phyloP scores from a whole-genome alignment of 2,113 vertebrate genomes.

The Numenius arquata region DNA sequence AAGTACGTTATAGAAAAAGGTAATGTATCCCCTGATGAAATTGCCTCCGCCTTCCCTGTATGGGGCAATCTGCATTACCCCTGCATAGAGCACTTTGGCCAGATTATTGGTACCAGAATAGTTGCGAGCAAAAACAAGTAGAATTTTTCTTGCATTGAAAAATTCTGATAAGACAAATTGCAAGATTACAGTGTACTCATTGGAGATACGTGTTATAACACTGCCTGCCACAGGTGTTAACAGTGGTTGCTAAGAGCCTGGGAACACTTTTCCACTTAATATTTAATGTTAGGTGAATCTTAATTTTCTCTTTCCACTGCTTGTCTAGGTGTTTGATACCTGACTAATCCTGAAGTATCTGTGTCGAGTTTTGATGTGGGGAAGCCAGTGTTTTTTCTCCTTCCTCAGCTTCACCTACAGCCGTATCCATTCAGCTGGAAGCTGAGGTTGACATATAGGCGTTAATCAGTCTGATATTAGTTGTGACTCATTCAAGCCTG shows the following conservation, averaged over 20 bases:
- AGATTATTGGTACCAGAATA: neutral
- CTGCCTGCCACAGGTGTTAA: neutral
- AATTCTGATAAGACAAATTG: neutral
- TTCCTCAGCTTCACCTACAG: neutral
- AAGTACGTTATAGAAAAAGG: neutral
- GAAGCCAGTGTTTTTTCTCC: neutral
- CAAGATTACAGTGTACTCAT: neutral
- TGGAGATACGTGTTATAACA: rapidly evolving
- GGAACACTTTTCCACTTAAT: neutral
- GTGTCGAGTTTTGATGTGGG: neutral
- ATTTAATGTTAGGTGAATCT: neutral
- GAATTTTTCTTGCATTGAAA: neutral
- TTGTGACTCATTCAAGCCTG: neutral
- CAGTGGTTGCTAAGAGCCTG: neutral
- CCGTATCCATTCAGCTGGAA: neutral
- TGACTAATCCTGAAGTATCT: neutral
- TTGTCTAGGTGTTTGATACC: neutral
- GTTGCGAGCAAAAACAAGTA: neutral
- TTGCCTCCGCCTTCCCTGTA: neutral
- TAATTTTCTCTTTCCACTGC: neutral
- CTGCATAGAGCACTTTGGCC: neutral
- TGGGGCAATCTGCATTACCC: neutral
- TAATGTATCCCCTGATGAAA: neutral
- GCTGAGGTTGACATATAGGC: neutral
- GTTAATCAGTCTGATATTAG: neutral